These are phyloP conservation scores for Monomorium pharaonis DNA, from an alignment of 1,140 invertebrate species.

Conservation along the genomic window DNA sequence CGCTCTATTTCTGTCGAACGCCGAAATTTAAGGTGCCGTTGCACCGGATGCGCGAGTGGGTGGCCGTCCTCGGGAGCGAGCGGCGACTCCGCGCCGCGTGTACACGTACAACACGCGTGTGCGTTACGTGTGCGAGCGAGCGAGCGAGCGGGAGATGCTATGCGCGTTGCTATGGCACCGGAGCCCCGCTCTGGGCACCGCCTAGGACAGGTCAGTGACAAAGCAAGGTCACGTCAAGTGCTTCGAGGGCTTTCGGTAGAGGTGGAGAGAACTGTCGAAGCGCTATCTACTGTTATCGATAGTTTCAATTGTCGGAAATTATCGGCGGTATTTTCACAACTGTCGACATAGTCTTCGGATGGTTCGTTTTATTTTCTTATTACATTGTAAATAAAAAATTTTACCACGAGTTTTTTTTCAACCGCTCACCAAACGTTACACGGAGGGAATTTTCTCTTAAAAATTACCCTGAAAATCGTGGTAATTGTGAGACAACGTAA, in stretches of 20 bases:
- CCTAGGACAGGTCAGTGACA: conserved; percentile 85
- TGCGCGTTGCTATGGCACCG: conserved; percentile 63
- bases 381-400: too few species aligned
- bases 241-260: conserved; percentile 51
- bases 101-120: not conserved
- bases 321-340: too few species aligned
- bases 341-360: too few species aligned
- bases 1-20: conserved; percentile 65
- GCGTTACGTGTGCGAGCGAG: not conserved
- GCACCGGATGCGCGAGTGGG: conserved; percentile 66
- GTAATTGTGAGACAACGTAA: too few species aligned
- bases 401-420: too few species aligned
- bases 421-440: too few species aligned
- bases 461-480: too few species aligned
- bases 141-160: not conserved
- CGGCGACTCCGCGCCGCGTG: not conserved
- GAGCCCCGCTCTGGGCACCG: conserved; percentile 61
- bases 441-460: too few species aligned
- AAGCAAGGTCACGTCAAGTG: conserved; percentile 82
- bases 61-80: conserved; percentile 15
- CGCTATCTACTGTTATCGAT: too few species aligned
- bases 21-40: conserved; percentile 71
- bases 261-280: too few species aligned
- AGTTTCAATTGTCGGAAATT: too few species aligned
- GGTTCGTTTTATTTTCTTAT: too few species aligned